phyloP scores from a whole-genome alignment of 2,113 vertebrate genomes.

The Ceuthmochares aereus region DNA sequence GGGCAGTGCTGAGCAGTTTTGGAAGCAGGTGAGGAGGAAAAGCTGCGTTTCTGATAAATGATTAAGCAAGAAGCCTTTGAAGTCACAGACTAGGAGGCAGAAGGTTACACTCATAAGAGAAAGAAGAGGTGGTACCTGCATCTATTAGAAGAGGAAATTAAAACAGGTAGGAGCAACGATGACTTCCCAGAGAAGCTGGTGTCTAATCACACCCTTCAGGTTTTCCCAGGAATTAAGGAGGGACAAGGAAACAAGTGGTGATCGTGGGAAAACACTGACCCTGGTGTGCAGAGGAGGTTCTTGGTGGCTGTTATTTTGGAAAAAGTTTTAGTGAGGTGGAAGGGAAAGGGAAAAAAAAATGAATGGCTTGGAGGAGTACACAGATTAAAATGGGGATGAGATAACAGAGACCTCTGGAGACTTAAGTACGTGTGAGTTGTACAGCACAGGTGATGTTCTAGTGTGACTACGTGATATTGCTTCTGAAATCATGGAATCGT shows the following conservation, averaged over 20 bases:
- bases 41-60: accelerated
- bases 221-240: background rate
- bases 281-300: accelerated
- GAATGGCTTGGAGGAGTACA: background rate
- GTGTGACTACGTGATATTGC: background rate
- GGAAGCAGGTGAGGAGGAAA: background rate
- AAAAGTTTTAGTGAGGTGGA: background rate
- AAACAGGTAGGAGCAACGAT: background rate
- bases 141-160: background rate
- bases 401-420: background rate
- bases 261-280: background rate
- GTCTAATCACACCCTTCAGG: background rate
- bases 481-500: background rate
- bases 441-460: background rate
- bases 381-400: background rate
- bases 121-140: background rate
- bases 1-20: background rate
- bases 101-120: background rate
- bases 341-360: background rate
- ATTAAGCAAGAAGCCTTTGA: background rate
- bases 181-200: background rate
- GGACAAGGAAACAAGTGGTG: background rate
- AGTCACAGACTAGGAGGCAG: background rate
- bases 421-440: background rate
- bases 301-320: background rate